Percentiles rank a stretch among this genome's conserved stretches.
phyloP scores from a whole-genome alignment of 2,113 vertebrate species.

The Thunnus thynnus region DNA sequence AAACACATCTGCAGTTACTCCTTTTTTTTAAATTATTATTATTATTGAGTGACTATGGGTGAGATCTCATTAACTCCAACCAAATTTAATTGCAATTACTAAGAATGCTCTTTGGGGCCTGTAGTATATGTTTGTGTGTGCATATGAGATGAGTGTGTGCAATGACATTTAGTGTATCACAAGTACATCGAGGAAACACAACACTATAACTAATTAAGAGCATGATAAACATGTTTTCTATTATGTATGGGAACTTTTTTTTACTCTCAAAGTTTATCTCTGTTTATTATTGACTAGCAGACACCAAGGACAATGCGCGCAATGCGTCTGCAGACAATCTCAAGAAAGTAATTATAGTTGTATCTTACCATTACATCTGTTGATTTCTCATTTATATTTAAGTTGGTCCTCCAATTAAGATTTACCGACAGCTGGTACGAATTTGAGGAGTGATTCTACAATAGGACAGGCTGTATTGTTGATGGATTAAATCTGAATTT shows the following conservation, averaged over 20 bases:
- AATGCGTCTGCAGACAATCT: not conserved
- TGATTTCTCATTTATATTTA: conserved; percentile 40
- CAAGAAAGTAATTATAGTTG: conserved; percentile 24
- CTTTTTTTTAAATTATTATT: not conserved
- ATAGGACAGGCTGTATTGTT: conserved; percentile 34
- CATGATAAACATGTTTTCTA: conserved; percentile 35
- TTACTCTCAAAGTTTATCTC: not conserved
- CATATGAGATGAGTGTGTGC: not conserved
- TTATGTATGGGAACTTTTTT: not conserved
- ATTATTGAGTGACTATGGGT: not conserved
- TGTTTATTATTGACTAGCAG: not conserved
- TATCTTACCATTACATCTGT: conserved; percentile 55
- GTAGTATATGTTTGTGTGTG: conserved; percentile 1
- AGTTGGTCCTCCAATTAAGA: not conserved
- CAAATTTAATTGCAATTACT: conserved; percentile 50
- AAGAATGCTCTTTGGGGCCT: not conserved
- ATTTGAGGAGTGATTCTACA: conserved; percentile 38
- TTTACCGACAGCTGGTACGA: conserved; percentile 28
- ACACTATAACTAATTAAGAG: conserved; percentile 37
- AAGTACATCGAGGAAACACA: conserved; percentile 5
- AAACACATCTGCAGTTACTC: not conserved
- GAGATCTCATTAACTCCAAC: conserved; percentile 42
- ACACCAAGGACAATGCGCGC: not conserved
- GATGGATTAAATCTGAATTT: conserved; percentile 54
- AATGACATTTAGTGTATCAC: conserved; percentile 17